phyloP scores from a whole-genome alignment of 2,797 vertebrate genomes.

The Gymnoscopelus braueri region DNA sequence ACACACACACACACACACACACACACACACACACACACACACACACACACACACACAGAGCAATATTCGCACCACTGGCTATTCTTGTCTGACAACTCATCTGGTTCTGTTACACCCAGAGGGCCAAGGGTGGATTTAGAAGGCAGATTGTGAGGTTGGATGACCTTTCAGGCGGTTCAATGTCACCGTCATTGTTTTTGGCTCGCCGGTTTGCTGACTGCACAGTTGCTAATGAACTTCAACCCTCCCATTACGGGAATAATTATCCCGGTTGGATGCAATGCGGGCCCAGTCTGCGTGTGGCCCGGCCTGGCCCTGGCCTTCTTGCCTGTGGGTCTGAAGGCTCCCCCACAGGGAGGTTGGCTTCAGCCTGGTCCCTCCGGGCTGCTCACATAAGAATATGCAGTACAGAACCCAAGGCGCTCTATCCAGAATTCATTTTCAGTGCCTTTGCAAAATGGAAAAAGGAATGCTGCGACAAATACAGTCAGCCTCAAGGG shows the following conservation, averaged over 20 bases:
- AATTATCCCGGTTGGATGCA: slow-evolving; percentile 63
- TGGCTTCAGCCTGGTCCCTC: slow-evolving; percentile 26
- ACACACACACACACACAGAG: slow-evolving; percentile 8
- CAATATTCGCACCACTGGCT: slow-evolving; percentile 38
- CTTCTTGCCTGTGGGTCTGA: slow-evolving; percentile 46
- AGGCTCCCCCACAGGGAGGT: slow-evolving; percentile 58
- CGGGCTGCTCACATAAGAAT: slow-evolving; percentile 24
- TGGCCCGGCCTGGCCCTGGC: slow-evolving; percentile 54
- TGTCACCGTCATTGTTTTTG: slow-evolving; percentile 66
- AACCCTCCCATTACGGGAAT: slow-evolving; percentile 60
- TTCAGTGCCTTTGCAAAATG: slow-evolving; percentile 30
- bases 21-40: slow-evolving; percentile 1
- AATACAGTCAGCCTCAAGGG: slow-evolving; percentile 17
- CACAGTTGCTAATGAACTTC: slow-evolving; percentile 52
- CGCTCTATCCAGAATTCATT: slow-evolving; percentile 26
- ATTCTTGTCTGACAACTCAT: slow-evolving; percentile 67
- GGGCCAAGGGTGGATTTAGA: slow-evolving; percentile 49
- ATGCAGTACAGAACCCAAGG: not conserved
- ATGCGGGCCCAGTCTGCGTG: slow-evolving; percentile 65
- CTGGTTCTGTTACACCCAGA: slow-evolving; percentile 62
- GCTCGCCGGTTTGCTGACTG: slow-evolving; percentile 42
- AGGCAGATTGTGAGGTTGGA: slow-evolving; percentile 50
- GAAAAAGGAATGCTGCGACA: slow-evolving; percentile 12
- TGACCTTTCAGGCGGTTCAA: slow-evolving; percentile 58
- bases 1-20: not conserved